A percentile compares a stretch with the other conserved stretches of the same genome.
Evolutionary conservation across 2,888 invertebrate genomes (phyloP).

Genomic region (Chouioia cunea): DNA sequence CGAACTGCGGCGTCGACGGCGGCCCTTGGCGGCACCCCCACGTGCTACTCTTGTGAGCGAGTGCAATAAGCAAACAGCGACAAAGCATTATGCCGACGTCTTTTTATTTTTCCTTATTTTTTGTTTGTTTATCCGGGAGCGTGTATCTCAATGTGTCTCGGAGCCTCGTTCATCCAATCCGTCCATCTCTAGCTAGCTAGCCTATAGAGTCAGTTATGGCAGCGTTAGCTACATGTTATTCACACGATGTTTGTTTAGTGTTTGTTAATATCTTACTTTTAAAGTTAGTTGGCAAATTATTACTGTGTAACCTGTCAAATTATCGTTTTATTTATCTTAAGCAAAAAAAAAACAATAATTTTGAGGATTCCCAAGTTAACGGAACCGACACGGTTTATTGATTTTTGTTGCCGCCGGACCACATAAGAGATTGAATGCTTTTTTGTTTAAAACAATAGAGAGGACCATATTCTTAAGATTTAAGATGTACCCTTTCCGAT

Average conservation of each 20-base stretch:
- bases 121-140: constrained; percentile 25
- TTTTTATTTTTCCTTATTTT: too few relatives aligned
- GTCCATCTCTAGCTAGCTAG: constrained; percentile 63
- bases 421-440: constrained; percentile 35
- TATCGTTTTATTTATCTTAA: constrained; percentile 47
- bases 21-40: constrained; percentile 48
- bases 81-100: too few relatives aligned
- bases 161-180: constrained; percentile 57
- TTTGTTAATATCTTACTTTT: constrained; percentile 30
- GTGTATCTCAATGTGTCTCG: constrained; percentile 52
- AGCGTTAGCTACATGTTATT: constrained; percentile 53
- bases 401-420: constrained; percentile 40
- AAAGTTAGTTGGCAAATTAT: constrained; percentile 6
- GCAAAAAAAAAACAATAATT: constrained; percentile 45
- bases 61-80: constrained; percentile 41
- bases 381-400: constrained; percentile 28
- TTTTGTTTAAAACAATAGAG: neutral
- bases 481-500: too few relatives aligned
- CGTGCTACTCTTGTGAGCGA: constrained; percentile 29
- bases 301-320: constrained; percentile 12
- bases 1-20: constrained; percentile 22
- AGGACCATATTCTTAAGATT: neutral
- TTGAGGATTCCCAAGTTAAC: constrained; percentile 15
- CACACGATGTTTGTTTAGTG: constrained; percentile 34
- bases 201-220: constrained; percentile 62